Evolutionary conservation across 2,113 vertebrate genomes (phyloP), one percentile per base, ranked within the genome.

Genomic region (Ahaetulla prasina): DNA sequence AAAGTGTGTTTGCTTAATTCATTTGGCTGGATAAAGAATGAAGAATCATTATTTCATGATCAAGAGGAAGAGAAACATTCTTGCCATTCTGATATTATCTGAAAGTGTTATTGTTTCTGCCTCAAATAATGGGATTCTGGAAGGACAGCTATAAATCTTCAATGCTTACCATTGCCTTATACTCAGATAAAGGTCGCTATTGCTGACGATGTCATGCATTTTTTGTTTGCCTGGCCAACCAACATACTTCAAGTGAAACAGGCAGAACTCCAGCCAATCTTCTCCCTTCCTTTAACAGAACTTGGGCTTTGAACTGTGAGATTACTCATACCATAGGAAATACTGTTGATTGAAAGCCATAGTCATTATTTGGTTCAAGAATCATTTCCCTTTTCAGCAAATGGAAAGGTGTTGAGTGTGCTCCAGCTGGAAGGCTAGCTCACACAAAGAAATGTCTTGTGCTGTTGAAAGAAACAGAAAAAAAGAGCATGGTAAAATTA

Each of bases 361-460:
- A 25, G 35, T 89, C 54, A 90, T 92, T 89, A 85, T 60, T 92
- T 54, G 18, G 88, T 50, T 92, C 74, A 86, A 86, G 54, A 90
- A 90, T 92, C 60, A 92, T 63, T 90, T 60, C 80, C 80, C 80
- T 86, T 86, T 68, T 86, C 84, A 43, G n/a, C 54, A 85, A 60
- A 92, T 92, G 53, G 92, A 89, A 92, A 92, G 54, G 92, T 85
- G 68, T 85, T 92, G 92, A 89, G 63, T 89, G 74, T 52, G 11
- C 92, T 89, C 68, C 50, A 90, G 53, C 80, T 22, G 54, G 43
- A 84, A 49, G 53, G 20, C n/a, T 89, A 84, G 22, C 53, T 63
- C 60, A 88, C 49, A 74, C 47, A 39, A 87, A 90, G 80, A 90
- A 52, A n/a, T 86, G 23, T 85, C 88, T 86, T 50, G 22, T 52